Conservation (phyloP, 2,888 invertebrate species). For the Leptothorax acervorum region DNA sequence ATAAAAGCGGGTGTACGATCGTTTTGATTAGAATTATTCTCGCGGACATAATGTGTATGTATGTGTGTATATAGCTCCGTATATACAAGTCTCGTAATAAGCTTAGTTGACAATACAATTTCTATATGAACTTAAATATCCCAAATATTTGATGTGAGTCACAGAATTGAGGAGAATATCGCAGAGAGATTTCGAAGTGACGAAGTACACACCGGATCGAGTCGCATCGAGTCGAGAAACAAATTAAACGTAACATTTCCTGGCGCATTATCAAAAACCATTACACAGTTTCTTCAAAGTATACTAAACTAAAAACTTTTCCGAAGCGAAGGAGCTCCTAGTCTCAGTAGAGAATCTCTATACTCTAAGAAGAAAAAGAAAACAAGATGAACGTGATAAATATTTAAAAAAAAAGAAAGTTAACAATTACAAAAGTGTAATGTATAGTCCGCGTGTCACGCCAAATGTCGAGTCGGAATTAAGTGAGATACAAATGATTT, state of each 20-base stretch:
- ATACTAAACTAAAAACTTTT: conserved; percentile 22
- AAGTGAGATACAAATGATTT: conserved; percentile 54
- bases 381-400: conserved; percentile 73
- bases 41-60: conserved; percentile 52
- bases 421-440: conserved; percentile 76
- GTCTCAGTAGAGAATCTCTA: conserved; percentile 65
- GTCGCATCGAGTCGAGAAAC: conserved; percentile 74
- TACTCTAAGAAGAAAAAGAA: conserved; percentile 72
- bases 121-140: conserved; percentile 44
- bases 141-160: conserved; percentile 50
- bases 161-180: conserved; percentile 31
- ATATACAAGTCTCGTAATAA: conserved; percentile 57
- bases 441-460: conserved; percentile 69
- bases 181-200: conserved; percentile 40
- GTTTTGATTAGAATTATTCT: conserved; percentile 62
- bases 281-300: conserved; percentile 56
- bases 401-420: conserved; percentile 78
- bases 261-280: conserved; percentile 60
- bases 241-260: conserved; percentile 62
- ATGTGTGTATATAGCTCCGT: conserved; percentile 24
- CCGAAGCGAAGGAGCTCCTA: conserved; percentile 19
- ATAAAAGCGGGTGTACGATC: conserved; percentile 67
- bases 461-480: conserved; percentile 62
- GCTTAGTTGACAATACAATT: conserved; percentile 45
- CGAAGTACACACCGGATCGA: conserved; percentile 63